Evolutionary conservation across 2,797 vertebrate species (phyloP), one percentile per base, ranked within the genome.

Genomic region (Etheostoma perlongum): DNA sequence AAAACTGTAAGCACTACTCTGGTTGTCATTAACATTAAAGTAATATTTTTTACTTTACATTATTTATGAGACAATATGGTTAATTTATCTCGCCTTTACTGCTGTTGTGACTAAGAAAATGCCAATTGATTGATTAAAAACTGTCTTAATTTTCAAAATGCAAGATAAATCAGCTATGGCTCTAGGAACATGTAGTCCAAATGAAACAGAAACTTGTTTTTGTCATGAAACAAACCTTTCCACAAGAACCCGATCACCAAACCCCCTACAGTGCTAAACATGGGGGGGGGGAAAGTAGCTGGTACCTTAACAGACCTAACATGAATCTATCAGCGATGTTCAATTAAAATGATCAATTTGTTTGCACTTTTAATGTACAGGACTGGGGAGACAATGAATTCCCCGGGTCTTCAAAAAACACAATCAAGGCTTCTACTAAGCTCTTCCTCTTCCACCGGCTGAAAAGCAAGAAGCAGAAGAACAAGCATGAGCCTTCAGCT

Each of bases 371-470:
- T 2, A 68, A 94, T 96, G 91, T 90, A 76, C 94, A 96, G 79
- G 95, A 94, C 81, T 96, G 93, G 94, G 96, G 96, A 55, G 97
- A 96, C 68, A 96, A 97, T 19, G 87, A 94, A 30, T 95, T 96
- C 60, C 91, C 94, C 40, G 96, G 95, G 67, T 95, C 97, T 72
- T 96, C 96, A 81, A 98, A 97, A 90, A 92, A 95, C 80, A 78
- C 96, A 59, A 93, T 96, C 84, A 99, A 97, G 90, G 94, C 97
- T 25, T 98, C 97, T 55, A 95, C 96, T 30, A 99, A 97, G 86
- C 95, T 97, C 42, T 97, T 97, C 90, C 97, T 98, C 91, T 96
- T 99, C 86, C 96, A 94, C 48, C 96, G 96, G 79, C 91, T 98
- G 61, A 97, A 93, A 85, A 96, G 96, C 85, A 98, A 96, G 89